phyloP scores from a whole-genome alignment of 1,140 invertebrate genomes.

The Atta texana region DNA sequence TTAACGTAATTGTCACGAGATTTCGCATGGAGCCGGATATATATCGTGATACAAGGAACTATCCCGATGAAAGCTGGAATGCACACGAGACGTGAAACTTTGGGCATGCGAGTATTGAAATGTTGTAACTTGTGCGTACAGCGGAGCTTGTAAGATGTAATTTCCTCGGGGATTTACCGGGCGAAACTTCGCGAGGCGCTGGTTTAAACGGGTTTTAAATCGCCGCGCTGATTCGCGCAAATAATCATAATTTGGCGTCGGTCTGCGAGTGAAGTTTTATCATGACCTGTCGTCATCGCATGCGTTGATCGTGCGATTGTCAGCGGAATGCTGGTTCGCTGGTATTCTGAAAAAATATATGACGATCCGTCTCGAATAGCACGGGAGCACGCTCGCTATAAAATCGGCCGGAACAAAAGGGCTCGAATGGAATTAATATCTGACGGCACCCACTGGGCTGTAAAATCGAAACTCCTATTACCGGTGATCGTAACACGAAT shows the following conservation, averaged over 20 bases:
- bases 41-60: constrained; percentile 43
- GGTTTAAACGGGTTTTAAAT: constrained; percentile 37
- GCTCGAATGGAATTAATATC: constrained; percentile 71
- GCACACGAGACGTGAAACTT: constrained; percentile 48
- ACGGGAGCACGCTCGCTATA: constrained; percentile 40
- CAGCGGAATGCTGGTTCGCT: constrained; percentile 27
- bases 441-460: constrained; percentile 56
- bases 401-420: constrained; percentile 65
- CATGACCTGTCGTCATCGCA: constrained; percentile 23
- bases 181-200: constrained; percentile 20
- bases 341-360: constrained; percentile 56
- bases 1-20: constrained; percentile 64
- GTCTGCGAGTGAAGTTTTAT: constrained; percentile 46
- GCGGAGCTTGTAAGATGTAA: constrained; percentile 57
- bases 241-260: constrained; percentile 48
- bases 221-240: constrained; percentile 27
- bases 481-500: constrained; percentile 64
- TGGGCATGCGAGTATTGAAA: constrained; percentile 59
- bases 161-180: constrained; percentile 55
- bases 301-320: constrained; percentile 58
- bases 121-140: constrained; percentile 57
- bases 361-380: constrained; percentile 46
- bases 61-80: constrained; percentile 49
- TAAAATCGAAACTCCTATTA: constrained; percentile 74
- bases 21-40: constrained; percentile 48